Conservation (phyloP, 2,113 vertebrate genomes). For the Caranx ignobilis region DNA sequence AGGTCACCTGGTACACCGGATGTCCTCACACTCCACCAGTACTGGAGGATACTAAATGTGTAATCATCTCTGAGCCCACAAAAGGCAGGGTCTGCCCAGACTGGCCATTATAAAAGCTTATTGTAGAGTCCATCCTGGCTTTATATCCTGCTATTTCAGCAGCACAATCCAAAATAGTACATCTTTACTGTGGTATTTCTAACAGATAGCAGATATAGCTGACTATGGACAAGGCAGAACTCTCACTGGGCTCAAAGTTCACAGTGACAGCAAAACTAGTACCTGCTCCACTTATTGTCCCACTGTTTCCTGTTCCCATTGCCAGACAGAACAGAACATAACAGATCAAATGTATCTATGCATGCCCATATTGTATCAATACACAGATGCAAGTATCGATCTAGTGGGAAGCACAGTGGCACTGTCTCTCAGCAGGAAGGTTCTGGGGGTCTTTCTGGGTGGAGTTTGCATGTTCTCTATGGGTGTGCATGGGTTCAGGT, state of each 20-base stretch:
- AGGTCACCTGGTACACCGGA: constrained; percentile 74
- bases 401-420: too few relatives aligned
- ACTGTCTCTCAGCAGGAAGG: too few relatives aligned
- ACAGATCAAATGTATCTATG: background rate
- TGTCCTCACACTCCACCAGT: constrained; percentile 62
- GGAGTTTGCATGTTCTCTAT: too few relatives aligned
- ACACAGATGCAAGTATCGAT: too few relatives aligned
- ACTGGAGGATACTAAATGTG: constrained; percentile 76
- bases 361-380: too few relatives aligned
- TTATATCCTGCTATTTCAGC: constrained; percentile 66
- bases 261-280: constrained; percentile 1
- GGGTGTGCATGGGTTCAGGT: too few relatives aligned
- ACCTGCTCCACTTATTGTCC: background rate
- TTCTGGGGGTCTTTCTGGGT: too few relatives aligned
- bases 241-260: constrained; percentile 42
- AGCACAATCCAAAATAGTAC: constrained; percentile 47
- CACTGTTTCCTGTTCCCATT: background rate
- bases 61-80: constrained; percentile 78
- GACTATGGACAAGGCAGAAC: background rate
- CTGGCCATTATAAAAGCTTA: constrained; percentile 66
- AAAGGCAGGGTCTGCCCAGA: constrained; percentile 63
- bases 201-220: constrained; percentile 31
- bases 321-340: background rate
- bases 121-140: constrained; percentile 62
- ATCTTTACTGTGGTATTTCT: constrained; percentile 43